Base-by-base conservation (phyloP, 92 coral and sea anemone species). In the Blastomussa wellsi region DNA sequence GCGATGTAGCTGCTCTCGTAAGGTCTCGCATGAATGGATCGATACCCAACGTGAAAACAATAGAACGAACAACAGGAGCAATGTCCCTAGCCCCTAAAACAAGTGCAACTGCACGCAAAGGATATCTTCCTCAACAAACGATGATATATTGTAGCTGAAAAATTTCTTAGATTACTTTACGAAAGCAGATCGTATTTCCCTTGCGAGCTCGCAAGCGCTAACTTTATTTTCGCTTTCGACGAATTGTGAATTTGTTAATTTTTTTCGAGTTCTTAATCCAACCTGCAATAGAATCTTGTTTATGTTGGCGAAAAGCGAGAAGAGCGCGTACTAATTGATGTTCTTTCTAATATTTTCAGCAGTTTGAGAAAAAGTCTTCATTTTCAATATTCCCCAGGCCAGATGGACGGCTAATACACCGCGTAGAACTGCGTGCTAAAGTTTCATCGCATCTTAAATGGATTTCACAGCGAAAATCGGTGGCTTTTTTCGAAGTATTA, bases 401-500 rank as follows among this genome's bases (percentile, higher is more conserved):
- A 62, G 82, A 74, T 87, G 87, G 90, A 64, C 79, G 39, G 33
- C 68, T 78, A 77, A 51, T 59, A 14, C 29, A 32, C 37, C 7
- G 16, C n/a, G 72, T 1, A 64, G 19, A 47, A 47, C 41, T 4
- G 51, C 49, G 62, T 47, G 7, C 36, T 10, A 31, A 20, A 9
- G 2, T 39, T 39, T 20, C 22, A 47, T 59, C 62, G 73, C 87
- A 39, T 62, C 62, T 44, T n/a, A 33, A 32, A 94, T 94, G 98
- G 98, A 94, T 74, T 90, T 94, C 71, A 94, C 98, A 8, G 90
- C 98, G 26, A 94, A 90, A 87, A 94, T 94, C 48, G 98, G 98
- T 14, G 98, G 98, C 16, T 94, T 94, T 81, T 90, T 94, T 76
- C 98, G 98, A 19, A 94, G 98, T 68, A 94, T 94, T 79, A 94